Conservation (phyloP, 2,888 invertebrate genomes). For the Polydesmus complanatus region DNA sequence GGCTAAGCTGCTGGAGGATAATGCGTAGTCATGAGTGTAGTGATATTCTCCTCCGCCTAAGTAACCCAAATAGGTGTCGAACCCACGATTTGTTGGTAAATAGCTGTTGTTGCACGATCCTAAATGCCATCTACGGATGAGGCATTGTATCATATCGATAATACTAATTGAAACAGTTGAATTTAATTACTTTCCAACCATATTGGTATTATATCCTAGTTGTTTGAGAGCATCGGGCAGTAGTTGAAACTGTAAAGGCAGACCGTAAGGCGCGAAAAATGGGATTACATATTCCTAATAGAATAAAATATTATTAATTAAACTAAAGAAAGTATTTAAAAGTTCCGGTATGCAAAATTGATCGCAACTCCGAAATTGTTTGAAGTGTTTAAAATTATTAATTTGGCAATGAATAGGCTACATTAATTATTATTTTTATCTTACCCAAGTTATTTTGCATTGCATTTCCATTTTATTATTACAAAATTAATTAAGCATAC, state of each 20-base stretch:
- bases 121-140: not conserved
- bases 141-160: not conserved
- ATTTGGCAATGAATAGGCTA: no score
- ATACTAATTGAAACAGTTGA: constrained; percentile 9
- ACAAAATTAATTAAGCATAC: no score
- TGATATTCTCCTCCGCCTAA: not conserved
- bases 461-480: no score
- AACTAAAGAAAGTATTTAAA: no score
- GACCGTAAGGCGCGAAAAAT: constrained; percentile 28
- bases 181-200: constrained; percentile 23
- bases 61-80: not conserved
- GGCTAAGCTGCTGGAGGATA: not conserved
- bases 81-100: not conserved
- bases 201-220: constrained; percentile 28
- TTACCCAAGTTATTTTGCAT: no score
- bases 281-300: constrained; percentile 24
- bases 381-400: no score
- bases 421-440: no score
- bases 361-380: no score
- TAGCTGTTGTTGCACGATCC: not conserved
- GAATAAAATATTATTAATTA: constrained; percentile 23
- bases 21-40: not conserved
- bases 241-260: constrained; percentile 27
- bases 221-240: constrained; percentile 27
- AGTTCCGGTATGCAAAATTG: no score